Evolutionary conservation across 2,888 invertebrate species (phyloP).

Genomic region (Cerastis rubricosa): DNA sequence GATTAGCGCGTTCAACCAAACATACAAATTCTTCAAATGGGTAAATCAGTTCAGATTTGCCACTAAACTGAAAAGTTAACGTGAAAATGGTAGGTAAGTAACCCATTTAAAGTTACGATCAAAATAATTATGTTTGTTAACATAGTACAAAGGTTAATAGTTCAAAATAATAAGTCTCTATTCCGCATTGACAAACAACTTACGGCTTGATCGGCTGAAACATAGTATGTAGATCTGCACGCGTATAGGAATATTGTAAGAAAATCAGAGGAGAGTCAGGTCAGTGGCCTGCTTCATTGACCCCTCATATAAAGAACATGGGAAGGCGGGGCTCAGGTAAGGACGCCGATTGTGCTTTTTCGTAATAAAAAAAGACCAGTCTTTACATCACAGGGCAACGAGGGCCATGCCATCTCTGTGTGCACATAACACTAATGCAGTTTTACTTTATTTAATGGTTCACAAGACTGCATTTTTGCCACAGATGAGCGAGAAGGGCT

Average conservation of each 20-base stretch:
- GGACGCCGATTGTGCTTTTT: neutral
- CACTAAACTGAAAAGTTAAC: neutral
- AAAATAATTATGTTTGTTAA: slow-evolving; percentile 46
- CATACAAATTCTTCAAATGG: too few species aligned
- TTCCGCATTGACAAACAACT: slow-evolving; percentile 61
- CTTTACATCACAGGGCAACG: neutral
- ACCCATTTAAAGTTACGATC: slow-evolving; percentile 1
- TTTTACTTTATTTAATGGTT: slow-evolving; percentile 1
- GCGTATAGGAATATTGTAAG: neutral
- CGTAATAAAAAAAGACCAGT: neutral
- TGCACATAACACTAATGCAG: neutral
- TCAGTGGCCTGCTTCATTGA: neutral
- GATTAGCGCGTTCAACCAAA: too few species aligned
- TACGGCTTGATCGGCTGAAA: slow-evolving; percentile 35
- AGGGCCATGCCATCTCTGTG: neutral
- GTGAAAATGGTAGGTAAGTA: neutral
- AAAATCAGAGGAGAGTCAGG: neutral
- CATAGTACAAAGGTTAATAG: slow-evolving; percentile 58
- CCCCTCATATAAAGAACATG: neutral
- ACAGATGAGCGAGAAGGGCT: neutral
- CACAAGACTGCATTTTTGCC: neutral
- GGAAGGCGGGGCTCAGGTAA: neutral
- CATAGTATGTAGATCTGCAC: slow-evolving; percentile 15
- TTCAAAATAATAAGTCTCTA: slow-evolving; percentile 66
- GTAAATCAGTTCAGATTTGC: neutral